Conservation (phyloP, 2,113 vertebrate genomes). For the Rattus norvegicus region GRCr8 NC_086026.1:130364501-130365000, state of each 20-base stretch:
- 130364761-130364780: neutral
- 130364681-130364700: neutral
- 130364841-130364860: neutral
- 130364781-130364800: neutral
- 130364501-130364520: neutral
- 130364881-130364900: fast-evolving
- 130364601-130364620: neutral
- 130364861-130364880: neutral
- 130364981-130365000: fast-evolving
- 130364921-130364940: neutral
- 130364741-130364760: neutral
- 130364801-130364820: neutral
- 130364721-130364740: neutral
- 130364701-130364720: neutral
- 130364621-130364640: too few species aligned
- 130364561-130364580: neutral
- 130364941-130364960: neutral
- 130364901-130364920: neutral
- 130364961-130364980: fast-evolving
- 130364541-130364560: neutral
- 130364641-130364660: too few species aligned
- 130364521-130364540: neutral
- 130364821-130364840: fast-evolving
- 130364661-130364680: neutral
- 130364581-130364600: neutral